Conservation (phyloP, 2,888 invertebrate species). For the Autographa pulchrina region DNA sequence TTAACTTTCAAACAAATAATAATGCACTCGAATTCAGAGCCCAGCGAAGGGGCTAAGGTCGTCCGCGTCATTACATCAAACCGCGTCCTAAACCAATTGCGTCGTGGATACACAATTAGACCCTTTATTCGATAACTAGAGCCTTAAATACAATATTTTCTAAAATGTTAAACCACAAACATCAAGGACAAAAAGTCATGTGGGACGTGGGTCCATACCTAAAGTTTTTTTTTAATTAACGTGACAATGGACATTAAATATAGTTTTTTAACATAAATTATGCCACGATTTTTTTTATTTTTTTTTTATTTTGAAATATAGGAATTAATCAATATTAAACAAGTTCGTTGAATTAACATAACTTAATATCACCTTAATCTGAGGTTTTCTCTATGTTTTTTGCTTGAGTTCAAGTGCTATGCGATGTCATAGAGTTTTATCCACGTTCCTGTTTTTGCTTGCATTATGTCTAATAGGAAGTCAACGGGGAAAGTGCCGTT, state of each 20-base stretch:
- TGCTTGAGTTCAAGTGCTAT: slow-evolving; percentile 33
- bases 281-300: slow-evolving; percentile 29
- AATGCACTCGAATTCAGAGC: slow-evolving; percentile 50
- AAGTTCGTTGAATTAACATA: slow-evolving; percentile 17
- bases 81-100: slow-evolving; percentile 78
- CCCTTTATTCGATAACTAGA: slow-evolving; percentile 63
- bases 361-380: slow-evolving; percentile 17
- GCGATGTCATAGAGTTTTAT: slow-evolving; percentile 7
- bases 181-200: slow-evolving; percentile 10
- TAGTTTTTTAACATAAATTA: slow-evolving; percentile 10
- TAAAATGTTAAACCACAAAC: slow-evolving; percentile 31
- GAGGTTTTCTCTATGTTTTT: slow-evolving; percentile 13
- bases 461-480: too few relatives aligned
- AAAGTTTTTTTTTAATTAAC: neutral
- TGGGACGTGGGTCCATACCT: neutral
- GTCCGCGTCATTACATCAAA: slow-evolving; percentile 71
- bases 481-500: too few relatives aligned
- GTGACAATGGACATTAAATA: neutral
- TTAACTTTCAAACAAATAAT: slow-evolving; percentile 48
- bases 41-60: slow-evolving; percentile 79
- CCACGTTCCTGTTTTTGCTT: too few relatives aligned
- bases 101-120: slow-evolving; percentile 81
- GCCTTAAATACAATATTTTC: slow-evolving; percentile 47
- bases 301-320: neutral
- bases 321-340: slow-evolving; percentile 29